A percentile compares a stretch with the other conserved stretches of the same genome.
These are phyloP conservation scores for Chiloscyllium punctatum DNA, from an alignment of 2,797 vertebrate genomes.

Conservation along the genomic window DNA sequence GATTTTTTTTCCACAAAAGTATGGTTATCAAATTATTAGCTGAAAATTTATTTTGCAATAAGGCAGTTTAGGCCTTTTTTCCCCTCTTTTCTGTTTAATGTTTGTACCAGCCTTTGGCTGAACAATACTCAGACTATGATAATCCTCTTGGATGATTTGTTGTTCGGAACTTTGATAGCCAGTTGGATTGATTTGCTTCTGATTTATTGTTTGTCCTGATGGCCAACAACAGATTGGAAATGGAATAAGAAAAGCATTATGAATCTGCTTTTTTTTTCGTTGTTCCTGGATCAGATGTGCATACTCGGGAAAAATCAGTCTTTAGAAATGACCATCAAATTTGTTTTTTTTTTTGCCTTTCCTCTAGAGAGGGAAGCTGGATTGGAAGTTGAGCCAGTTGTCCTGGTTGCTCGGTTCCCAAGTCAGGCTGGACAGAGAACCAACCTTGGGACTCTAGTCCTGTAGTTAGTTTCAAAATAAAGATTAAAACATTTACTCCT, in stretches of 20 bases:
- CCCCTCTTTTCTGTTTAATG: not conserved
- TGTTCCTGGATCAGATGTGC: no score
- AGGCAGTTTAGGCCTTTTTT: not conserved
- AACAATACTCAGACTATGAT: not conserved
- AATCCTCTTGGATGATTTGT: not conserved
- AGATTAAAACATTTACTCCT: no score
- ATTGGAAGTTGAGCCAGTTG: no score
- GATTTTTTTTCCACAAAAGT: not conserved
- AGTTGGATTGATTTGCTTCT: not conserved
- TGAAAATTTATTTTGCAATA: not conserved
- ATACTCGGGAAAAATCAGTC: no score
- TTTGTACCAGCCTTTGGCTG: not conserved
- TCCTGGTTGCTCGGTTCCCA: no score
- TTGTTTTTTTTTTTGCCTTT: no score
- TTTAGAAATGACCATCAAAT: no score
- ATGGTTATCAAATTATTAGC: no score
- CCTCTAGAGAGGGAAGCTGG: no score
- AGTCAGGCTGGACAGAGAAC: no score
- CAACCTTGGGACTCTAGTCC: no score
- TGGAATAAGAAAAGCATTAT: not conserved
- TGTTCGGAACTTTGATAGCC: not conserved
- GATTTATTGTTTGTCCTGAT: not conserved
- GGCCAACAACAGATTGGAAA: not conserved
- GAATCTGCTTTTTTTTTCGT: not conserved
- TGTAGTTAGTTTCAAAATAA: no score